Base-by-base conservation (phyloP, 2,888 invertebrate species). In the Chydorus sphaericus region DNA sequence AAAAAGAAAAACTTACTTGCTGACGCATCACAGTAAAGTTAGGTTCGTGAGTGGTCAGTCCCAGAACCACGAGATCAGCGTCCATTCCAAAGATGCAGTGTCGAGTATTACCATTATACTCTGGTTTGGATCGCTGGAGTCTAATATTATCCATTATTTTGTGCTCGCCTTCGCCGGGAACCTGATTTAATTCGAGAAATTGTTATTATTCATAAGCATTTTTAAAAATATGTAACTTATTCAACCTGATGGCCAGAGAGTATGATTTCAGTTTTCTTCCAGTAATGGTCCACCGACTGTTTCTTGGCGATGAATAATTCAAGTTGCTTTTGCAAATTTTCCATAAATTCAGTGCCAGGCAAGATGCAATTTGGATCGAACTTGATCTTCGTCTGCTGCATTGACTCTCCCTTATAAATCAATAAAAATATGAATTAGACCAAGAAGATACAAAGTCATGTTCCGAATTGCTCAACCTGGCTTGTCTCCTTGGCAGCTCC, bases 81-180 rank as follows among this genome's bases (percentile, higher is more conserved):
- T 98, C 97, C 26, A 96, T 75, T 0, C 97, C 97, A 68, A 97
- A 97, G 51, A 98, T 77, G 68, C 97, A 98, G 70, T 98, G 97
- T 18, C 93, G 74, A 1, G 92, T 94, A 68, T 93, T 86, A 0
- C 86, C 82, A 69, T 96, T 83, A 67, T 92, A 92, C 58, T 80
- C 82, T 0, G 85, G 80, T 67, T 85, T 82, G 0, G 89, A 78
- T 63, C 89, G 85, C 65, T 89, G 77, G 57, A 68, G 69, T 3
- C 97, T 77, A 62, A 98, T 96, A 67, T 91, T 97, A 70, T 97
- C 97, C 96, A 97, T 96, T 60, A 97, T 92, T 73, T 97, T 97
- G 68, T 94, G 94, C 70, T 96, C 94, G 1, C 94, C 97, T 75
- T 97, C 97, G 1, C 97, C 97, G 1, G 96, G 94, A 2, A 89